phyloP scores from a whole-genome alignment of 2,113 vertebrate genomes.

The Pelusios castaneus region DNA sequence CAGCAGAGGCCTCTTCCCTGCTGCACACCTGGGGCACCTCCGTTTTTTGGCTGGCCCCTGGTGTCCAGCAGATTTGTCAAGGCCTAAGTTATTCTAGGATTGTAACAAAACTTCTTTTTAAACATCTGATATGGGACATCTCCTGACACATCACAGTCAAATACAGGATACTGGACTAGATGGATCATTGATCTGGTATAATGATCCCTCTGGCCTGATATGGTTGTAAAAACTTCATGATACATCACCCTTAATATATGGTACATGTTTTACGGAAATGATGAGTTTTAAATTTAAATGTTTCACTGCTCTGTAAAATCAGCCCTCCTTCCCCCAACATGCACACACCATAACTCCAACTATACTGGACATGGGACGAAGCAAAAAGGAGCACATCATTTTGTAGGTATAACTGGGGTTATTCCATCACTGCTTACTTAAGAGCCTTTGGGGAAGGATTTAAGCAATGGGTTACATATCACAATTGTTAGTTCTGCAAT shows the following conservation, averaged over 20 bases:
- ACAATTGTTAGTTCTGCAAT: no score
- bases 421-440: no score
- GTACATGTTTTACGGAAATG: not conserved
- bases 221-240: not conserved
- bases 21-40: no score
- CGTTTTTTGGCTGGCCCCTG: no score
- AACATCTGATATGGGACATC: not conserved
- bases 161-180: not conserved
- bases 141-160: not conserved
- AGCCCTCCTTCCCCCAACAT: not conserved
- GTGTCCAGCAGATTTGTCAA: no score
- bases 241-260: not conserved
- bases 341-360: no score
- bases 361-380: not conserved
- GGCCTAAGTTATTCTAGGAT: not conserved
- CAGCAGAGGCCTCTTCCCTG: no score
- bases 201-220: not conserved
- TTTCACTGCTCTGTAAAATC: not conserved
- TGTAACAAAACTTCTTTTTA: not conserved
- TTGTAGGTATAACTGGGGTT: no score
- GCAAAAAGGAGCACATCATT: not conserved
- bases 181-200: not conserved
- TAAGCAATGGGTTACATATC: no score
- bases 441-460: no score
- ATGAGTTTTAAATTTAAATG: not conserved